Conservation (phyloP, 2,113 vertebrate species). For the Xenopus laevis region DNA sequence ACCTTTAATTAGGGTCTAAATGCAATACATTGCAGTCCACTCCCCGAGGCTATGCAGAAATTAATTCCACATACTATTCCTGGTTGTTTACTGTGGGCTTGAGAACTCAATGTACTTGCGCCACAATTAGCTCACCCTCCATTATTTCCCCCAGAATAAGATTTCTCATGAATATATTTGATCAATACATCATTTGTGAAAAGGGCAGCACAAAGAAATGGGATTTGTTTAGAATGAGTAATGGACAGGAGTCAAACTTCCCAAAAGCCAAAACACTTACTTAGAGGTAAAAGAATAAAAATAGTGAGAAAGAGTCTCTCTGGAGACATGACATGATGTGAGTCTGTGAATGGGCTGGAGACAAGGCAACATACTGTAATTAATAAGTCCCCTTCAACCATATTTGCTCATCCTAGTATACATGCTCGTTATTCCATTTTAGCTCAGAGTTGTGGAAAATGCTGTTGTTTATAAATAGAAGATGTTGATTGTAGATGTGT, state of each 20-base stretch:
- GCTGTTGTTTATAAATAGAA: too few species aligned
- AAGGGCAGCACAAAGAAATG: neutral
- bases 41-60: neutral
- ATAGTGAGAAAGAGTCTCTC: neutral
- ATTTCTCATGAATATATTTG: slow-evolving; percentile 26
- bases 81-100: slow-evolving; percentile 18
- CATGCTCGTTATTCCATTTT: too few species aligned
- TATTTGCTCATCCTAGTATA: too few species aligned
- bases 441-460: too few species aligned
- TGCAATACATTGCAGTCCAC: neutral
- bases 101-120: slow-evolving; percentile 12
- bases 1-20: slow-evolving; percentile 28
- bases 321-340: neutral
- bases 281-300: neutral
- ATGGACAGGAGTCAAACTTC: neutral
- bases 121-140: slow-evolving; percentile 26
- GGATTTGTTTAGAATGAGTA: slow-evolving; percentile 10
- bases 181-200: slow-evolving; percentile 7
- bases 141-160: slow-evolving; percentile 8
- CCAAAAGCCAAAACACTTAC: slow-evolving; percentile 14
- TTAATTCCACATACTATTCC: slow-evolving; percentile 13
- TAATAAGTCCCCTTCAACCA: too few species aligned
- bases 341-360: neutral
- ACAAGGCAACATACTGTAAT: too few species aligned
- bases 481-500: too few species aligned